These are phyloP conservation scores for Allobates femoralis DNA, from an alignment of 2,797 vertebrate species.

Conservation along the genomic window DNA sequence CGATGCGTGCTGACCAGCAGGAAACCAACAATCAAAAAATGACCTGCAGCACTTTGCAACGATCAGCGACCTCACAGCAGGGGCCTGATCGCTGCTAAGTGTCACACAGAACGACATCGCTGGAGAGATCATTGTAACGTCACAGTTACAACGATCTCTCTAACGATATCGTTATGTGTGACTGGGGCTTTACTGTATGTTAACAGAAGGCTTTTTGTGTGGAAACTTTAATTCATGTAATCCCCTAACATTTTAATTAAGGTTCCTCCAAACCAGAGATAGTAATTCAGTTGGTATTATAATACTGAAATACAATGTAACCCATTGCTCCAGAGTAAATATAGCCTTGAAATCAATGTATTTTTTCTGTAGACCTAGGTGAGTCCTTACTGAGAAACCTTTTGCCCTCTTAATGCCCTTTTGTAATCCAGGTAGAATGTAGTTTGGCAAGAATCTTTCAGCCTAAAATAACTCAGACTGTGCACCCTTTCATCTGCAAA, in stretches of 20 bases:
- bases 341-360: background rate
- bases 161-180: no score
- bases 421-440: background rate
- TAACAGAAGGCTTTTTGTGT: no score
- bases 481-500: slow-evolving; percentile 62
- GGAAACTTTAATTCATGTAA: background rate
- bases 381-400: background rate
- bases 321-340: background rate
- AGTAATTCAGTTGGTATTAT: background rate
- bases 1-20: no score
- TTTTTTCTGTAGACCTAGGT: no score
- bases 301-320: background rate
- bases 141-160: no score
- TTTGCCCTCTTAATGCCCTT: background rate
- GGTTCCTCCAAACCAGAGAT: background rate
- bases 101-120: no score
- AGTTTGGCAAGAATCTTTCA: slow-evolving; percentile 49
- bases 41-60: no score
- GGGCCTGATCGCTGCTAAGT: no score
- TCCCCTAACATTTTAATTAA: no score
- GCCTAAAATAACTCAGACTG: slow-evolving; percentile 65
- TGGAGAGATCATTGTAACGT: no score
- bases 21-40: no score
- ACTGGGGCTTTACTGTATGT: background rate
- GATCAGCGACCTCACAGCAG: no score